These are phyloP conservation scores for Phoeniculus purpureus DNA, from an alignment of 2,797 vertebrate genomes.

Conservation along the genomic window DNA sequence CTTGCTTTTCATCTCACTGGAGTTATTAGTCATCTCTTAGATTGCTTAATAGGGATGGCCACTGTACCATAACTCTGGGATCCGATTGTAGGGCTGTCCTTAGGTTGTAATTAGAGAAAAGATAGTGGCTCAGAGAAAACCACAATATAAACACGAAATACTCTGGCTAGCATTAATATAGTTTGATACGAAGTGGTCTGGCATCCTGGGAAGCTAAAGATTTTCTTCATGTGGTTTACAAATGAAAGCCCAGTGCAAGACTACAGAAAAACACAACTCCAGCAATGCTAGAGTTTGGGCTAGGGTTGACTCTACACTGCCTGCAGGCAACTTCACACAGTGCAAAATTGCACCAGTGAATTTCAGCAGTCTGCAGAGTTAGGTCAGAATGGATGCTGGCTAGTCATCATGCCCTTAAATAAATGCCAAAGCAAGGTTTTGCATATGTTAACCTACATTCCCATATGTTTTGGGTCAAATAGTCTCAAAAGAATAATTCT, in stretches of 20 bases:
- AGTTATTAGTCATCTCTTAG: slow-evolving; percentile 1
- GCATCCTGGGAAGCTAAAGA: slow-evolving; percentile 19
- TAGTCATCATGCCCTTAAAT: neutral
- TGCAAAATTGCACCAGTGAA: neutral
- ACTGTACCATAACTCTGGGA: slow-evolving; percentile 28
- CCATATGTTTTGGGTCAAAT: neutral
- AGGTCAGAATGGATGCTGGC: neutral
- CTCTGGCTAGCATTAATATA: slow-evolving; percentile 33
- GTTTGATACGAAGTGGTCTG: slow-evolving; percentile 49
- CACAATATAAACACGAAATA: slow-evolving; percentile 48
- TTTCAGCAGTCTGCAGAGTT: neutral
- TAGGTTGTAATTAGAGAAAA: slow-evolving; percentile 61
- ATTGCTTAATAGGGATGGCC: slow-evolving; percentile 35
- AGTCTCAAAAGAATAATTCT: neutral
- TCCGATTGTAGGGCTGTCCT: slow-evolving; percentile 6
- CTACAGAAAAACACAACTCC: neutral
- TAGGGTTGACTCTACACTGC: neutral
- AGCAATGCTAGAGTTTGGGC: neutral
- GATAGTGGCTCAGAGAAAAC: slow-evolving; percentile 63
- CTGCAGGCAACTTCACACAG: slow-evolving; percentile 15
- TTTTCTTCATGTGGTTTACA: slow-evolving; percentile 43
- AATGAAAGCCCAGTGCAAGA: slow-evolving; percentile 30
- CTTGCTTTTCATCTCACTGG: slow-evolving; percentile 36
- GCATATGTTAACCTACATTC: neutral
- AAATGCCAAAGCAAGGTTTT: neutral